phyloP scores from a whole-genome alignment of 2,797 vertebrate genomes.

The Anableps anableps region DNA sequence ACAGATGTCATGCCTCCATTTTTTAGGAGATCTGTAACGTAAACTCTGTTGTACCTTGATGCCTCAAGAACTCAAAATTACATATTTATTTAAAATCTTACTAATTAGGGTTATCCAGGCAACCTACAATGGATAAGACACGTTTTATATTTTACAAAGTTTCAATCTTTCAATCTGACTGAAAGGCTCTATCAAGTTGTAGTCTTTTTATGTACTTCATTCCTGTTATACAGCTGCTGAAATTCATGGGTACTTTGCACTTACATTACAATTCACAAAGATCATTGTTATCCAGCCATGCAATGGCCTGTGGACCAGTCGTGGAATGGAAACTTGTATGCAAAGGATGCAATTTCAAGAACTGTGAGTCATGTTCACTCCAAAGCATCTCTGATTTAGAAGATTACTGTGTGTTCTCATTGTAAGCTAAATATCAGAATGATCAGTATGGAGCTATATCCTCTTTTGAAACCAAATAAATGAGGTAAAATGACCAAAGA shows the following conservation, averaged over 20 bases:
- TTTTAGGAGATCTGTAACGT: neutral
- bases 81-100: neutral
- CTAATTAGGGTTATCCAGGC: slow-evolving; percentile 10
- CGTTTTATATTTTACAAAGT: neutral
- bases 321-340: slow-evolving; percentile 14
- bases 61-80: neutral
- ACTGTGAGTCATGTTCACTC: neutral
- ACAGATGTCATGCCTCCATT: neutral
- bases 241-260: slow-evolving; percentile 47
- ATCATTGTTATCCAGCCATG: slow-evolving; percentile 45
- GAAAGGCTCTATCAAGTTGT: slow-evolving; percentile 5
- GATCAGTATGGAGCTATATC: slow-evolving; percentile 31
- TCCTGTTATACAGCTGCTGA: slow-evolving; percentile 39
- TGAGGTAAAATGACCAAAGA: slow-evolving; percentile 69
- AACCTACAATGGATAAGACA: neutral
- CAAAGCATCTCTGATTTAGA: slow-evolving; percentile 22
- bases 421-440: slow-evolving; percentile 25
- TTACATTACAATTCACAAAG: slow-evolving; percentile 49
- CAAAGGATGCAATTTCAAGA: neutral
- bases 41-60: neutral
- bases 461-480: slow-evolving; percentile 50
- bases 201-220: neutral
- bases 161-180: slow-evolving; percentile 17
- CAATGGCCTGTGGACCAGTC: slow-evolving; percentile 54
- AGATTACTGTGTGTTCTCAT: slow-evolving; percentile 47